Conservation (phyloP, 2,888 invertebrate species). For the Apotomis turbidana region DNA sequence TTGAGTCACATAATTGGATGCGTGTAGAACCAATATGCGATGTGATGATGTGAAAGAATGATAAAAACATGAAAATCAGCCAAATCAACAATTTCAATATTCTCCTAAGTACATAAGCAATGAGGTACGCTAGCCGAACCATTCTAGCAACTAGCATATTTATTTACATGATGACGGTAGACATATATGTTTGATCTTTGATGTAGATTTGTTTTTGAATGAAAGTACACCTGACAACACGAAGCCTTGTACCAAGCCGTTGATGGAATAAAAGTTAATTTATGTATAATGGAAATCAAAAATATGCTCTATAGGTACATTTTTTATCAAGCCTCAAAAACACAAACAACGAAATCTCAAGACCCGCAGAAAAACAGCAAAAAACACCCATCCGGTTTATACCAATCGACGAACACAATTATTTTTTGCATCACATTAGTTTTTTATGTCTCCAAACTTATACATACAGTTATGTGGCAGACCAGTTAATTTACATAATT, state of each 20-base stretch:
- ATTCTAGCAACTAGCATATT: not conserved
- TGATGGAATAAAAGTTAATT: no score
- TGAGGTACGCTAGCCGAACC: not conserved
- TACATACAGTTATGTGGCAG: conserved; percentile 22
- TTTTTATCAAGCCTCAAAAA: conserved; percentile 5
- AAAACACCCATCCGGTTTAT: conserved; percentile 29
- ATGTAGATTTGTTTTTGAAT: not conserved
- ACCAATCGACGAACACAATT: conserved; percentile 10
- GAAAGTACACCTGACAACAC: not conserved
- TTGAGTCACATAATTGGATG: no score
- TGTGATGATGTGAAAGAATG: no score
- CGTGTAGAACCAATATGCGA: no score
- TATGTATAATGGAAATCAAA: no score
- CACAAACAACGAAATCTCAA: not conserved
- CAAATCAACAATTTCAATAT: no score
- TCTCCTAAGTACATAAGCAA: not conserved
- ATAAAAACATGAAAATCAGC: no score
- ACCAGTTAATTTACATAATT: conserved; percentile 29
- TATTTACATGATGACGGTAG: not conserved
- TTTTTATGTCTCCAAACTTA: conserved; percentile 24
- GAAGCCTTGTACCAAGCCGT: no score
- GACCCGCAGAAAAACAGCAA: conserved; percentile 23
- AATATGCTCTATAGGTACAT: not conserved
- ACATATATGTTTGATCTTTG: not conserved
- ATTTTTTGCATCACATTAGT: conserved; percentile 18